Evolutionary conservation across 2,113 vertebrate genomes (phyloP), one percentile per base, ranked within the genome.

Genomic region (Procavia capensis): DNA sequence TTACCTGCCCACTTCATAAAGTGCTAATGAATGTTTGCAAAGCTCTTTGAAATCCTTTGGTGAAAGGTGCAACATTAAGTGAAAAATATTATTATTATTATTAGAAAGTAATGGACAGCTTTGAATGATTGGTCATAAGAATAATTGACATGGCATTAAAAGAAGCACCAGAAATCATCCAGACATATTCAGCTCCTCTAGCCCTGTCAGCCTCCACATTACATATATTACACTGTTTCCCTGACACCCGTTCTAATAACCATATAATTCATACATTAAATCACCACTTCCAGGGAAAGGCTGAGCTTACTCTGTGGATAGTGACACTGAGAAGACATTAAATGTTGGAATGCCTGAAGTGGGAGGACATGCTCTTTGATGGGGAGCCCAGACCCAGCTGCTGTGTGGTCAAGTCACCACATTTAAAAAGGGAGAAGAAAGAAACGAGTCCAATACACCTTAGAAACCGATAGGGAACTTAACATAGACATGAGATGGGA

Each of bases 11-110:
- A 95, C 94, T 95, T 98, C 83, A 96, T 96, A 91, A 95, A 95
- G 88, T 91, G 88, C 83, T 97, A 96, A 97, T 97, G 92, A 96
- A 95, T 97, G 95, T 97, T 96, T 97, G 92, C 93, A 87, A 88
- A 96, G 79, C 94, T 95, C 92, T 97, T 95, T 96, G 95, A 92
- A 95, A 96, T 96, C 70, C 85, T 83, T 64, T 92, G 68, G 85
- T 95, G 95, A 96, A 95, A 96, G 93, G 96, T 95, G 76, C 95
- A 95, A 89, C 9, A 1, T 86, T 92, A 96, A 88, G 88, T 94
- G 95, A 88, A 97, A 97, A 97, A 94, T 95, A 97, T 92, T 95
- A 95, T 96, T 96, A 97, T 97, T 96, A 88, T 97, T 97, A 97
- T 97, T 97, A 94, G 68, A 90, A 88, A 47, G 94, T 96, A 96